phyloP scores from a whole-genome alignment of 2,888 invertebrate genomes.

The Pteria penguin region DNA sequence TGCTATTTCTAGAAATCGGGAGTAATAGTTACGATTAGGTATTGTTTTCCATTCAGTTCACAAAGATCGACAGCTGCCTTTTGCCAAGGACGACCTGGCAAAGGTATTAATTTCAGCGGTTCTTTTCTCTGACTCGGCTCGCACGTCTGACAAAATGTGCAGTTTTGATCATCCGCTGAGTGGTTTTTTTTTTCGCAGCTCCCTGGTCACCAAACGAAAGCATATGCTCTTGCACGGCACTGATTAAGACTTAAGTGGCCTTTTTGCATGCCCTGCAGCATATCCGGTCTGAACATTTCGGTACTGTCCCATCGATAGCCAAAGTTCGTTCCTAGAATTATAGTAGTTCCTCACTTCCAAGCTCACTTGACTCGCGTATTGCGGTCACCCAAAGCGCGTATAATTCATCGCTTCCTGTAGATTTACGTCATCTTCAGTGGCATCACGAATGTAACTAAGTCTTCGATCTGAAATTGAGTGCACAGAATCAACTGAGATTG shows the following conservation, averaged over 20 bases:
- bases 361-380: conserved; percentile 10
- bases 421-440: no score
- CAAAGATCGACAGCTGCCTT: conserved; percentile 47
- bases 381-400: conserved; percentile 41
- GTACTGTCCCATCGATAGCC: conserved; percentile 26
- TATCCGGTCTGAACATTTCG: conserved; percentile 33
- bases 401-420: no score
- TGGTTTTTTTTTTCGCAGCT: conserved; percentile 37
- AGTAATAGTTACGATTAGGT: conserved; percentile 40
- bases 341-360: conserved; percentile 26
- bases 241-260: conserved; percentile 53
- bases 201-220: conserved; percentile 50
- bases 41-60: conserved; percentile 33
- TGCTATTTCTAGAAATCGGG: conserved; percentile 42
- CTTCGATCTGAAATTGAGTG: no score
- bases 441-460: no score
- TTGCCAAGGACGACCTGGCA: conserved; percentile 50
- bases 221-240: conserved; percentile 40
- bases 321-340: conserved; percentile 28
- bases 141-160: conserved; percentile 39
- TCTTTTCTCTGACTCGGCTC: conserved; percentile 43
- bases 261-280: conserved; percentile 44
- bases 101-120: conserved; percentile 35
- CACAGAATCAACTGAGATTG: no score
- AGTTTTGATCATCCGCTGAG: conserved; percentile 18